Percentiles rank a stretch among this genome's conserved stretches.
These are phyloP conservation scores for Microctonus brassicae DNA, from an alignment of 2,888 invertebrate genomes.

Conservation along the genomic window DNA sequence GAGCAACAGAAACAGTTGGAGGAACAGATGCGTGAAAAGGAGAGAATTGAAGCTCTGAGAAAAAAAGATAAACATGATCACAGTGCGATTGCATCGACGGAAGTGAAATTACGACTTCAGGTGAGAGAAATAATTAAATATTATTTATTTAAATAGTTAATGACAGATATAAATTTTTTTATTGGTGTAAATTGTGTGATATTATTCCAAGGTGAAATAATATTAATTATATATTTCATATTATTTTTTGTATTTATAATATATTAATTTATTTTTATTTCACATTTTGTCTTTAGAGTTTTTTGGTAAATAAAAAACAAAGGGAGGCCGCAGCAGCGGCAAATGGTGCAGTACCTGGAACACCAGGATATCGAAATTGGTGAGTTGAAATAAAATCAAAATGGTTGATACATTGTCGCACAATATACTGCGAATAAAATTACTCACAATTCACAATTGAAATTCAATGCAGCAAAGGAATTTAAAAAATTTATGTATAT, in stretches of 20 bases:
- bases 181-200: no score
- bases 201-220: no score
- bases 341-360: conserved; percentile 77
- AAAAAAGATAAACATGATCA: conserved; percentile 96
- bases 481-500: no score
- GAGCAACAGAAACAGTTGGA: conserved; percentile 90
- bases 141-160: no score
- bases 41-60: conserved; percentile 86
- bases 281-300: conserved; percentile 80
- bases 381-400: conserved; percentile 65
- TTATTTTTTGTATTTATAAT: no score
- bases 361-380: conserved; percentile 85
- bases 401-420: not conserved
- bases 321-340: conserved; percentile 79
- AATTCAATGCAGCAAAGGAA: conserved; percentile 38
- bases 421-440: not conserved
- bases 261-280: not conserved
- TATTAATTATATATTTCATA: not conserved
- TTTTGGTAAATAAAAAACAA: conserved; percentile 85
- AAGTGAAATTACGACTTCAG: conserved; percentile 96
- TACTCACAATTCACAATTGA: conserved; percentile 27
- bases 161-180: no score
- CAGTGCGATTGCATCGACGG: conserved; percentile 95
- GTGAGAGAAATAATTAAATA: conserved; percentile 70
- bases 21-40: conserved; percentile 84